Percentiles rank a stretch among this genome's conserved stretches.
Conservation (phyloP, 2,888 invertebrate genomes). For the Rapana venosa region DNA sequence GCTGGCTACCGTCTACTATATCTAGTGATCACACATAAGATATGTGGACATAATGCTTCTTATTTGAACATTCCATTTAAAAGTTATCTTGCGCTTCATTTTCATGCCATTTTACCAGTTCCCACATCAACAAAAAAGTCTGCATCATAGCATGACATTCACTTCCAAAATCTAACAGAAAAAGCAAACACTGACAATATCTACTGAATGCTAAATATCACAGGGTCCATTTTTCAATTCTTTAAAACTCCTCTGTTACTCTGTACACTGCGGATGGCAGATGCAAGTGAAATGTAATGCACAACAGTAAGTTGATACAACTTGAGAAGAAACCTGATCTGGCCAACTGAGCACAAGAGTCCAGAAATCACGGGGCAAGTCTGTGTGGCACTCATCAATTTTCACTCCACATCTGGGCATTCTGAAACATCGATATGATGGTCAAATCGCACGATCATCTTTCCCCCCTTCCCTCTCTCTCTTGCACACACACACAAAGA, state of each 20-base stretch:
- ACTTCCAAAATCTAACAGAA: neutral
- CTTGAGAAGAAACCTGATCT: neutral
- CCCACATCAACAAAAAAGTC: neutral
- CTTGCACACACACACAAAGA: neutral
- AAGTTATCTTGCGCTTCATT: too few species aligned
- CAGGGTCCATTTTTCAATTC: neutral
- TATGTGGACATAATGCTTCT: too few species aligned
- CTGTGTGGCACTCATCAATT: neutral
- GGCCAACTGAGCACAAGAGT: neutral
- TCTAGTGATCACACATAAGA: too few species aligned
- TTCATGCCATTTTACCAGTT: too few species aligned
- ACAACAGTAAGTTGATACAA: neutral
- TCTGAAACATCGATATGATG: neutral
- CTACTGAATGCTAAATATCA: neutral
- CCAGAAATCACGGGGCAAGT: neutral
- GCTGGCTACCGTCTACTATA: too few species aligned
- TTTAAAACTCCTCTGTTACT: neutral
- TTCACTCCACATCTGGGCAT: neutral
- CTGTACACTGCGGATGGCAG: constrained; percentile 10
- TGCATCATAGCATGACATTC: too few species aligned
- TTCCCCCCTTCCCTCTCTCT: neutral
- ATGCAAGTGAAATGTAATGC: neutral
- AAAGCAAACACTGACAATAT: neutral
- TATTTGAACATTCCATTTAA: too few species aligned
- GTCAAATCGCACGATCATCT: too few species aligned